A percentile compares a stretch with the other conserved stretches of the same genome.
phyloP scores from a whole-genome alignment of 2,113 vertebrate species.

The Cottus gobio region DNA sequence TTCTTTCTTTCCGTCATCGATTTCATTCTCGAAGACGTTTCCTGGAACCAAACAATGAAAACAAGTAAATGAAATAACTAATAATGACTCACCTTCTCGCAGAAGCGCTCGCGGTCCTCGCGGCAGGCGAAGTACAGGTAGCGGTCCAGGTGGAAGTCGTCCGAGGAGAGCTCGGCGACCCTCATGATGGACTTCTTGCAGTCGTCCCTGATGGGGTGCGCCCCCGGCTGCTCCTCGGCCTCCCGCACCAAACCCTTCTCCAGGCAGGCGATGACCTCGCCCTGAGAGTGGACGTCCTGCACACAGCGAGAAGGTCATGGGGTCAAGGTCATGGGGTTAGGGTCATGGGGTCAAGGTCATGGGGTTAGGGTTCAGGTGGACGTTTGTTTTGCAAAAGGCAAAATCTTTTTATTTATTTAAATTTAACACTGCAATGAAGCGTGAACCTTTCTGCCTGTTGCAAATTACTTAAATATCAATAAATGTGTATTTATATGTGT shows the following conservation, averaged over 20 bases:
- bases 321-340: too few species aligned
- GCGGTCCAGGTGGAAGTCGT: constrained; percentile 95
- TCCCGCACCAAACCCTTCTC: constrained; percentile 94
- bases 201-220: constrained; percentile 85
- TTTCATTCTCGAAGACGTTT: not conserved
- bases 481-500: too few species aligned
- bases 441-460: too few species aligned
- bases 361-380: too few species aligned
- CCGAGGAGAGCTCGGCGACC: constrained; percentile 95
- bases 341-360: too few species aligned
- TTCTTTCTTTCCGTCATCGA: too few species aligned
- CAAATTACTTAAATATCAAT: too few species aligned
- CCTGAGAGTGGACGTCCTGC: constrained; percentile 96
- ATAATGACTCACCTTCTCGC: constrained; percentile 88
- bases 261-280: constrained; percentile 95
- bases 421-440: too few species aligned
- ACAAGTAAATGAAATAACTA: too few species aligned
- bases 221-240: constrained; percentile 86
- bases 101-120: constrained; percentile 95
- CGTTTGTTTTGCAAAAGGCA: too few species aligned
- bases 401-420: too few species aligned
- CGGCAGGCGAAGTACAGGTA: constrained; percentile 95
- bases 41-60: too few species aligned
- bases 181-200: constrained; percentile 97
- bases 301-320: not conserved